These are phyloP conservation scores for Propithecus deckenii DNA, from an alignment of 2,797 vertebrate genomes.

Conservation along the genomic window DNA sequence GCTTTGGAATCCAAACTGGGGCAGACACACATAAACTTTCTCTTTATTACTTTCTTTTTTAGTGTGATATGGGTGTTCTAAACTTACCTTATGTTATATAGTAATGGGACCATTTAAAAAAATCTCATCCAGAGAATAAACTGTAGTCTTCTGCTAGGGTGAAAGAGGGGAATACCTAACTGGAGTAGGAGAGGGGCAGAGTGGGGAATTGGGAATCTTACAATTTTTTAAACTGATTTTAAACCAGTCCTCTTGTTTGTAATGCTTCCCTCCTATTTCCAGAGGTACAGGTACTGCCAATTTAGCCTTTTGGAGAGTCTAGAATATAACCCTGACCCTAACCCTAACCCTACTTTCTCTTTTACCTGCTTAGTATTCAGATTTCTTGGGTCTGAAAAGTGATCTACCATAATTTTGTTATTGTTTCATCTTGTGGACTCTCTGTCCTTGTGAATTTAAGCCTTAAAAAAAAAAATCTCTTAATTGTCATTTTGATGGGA, in stretches of 20 bases:
- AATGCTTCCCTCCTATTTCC: neutral
- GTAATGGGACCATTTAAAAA: neutral
- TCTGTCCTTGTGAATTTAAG: neutral
- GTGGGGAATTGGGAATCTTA: neutral
- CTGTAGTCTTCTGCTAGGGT: neutral
- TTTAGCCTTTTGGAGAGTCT: neutral
- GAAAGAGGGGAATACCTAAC: neutral
- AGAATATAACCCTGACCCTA: neutral
- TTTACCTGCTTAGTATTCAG: neutral
- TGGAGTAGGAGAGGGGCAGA: neutral
- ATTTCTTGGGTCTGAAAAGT: neutral
- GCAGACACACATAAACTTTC: neutral
- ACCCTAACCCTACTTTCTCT: neutral
- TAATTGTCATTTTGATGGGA: neutral
- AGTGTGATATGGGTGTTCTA: neutral
- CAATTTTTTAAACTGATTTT: neutral
- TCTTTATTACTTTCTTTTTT: neutral
- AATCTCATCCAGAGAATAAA: neutral
- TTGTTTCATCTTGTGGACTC: neutral
- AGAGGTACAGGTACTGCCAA: neutral
- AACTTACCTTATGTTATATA: neutral
- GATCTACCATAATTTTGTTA: neutral
- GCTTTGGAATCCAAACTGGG: neutral
- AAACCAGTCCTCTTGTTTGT: neutral
- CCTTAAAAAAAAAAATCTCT: neutral